Evolutionary conservation across 2,888 invertebrate species (phyloP).

Genomic region (Epinotia ramella): DNA sequence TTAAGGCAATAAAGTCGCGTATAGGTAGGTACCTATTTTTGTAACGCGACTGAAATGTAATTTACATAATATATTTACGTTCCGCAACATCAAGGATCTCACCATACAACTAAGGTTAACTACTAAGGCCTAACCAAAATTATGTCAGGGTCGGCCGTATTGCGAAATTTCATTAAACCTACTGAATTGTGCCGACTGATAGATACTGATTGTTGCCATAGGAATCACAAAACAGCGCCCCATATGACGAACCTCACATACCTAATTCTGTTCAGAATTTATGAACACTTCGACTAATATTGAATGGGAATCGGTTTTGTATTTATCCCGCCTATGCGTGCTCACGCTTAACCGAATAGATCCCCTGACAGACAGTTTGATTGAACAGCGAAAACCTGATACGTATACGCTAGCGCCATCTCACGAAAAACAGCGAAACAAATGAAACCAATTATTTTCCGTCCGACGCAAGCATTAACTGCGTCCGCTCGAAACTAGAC

Average conservation of each 20-base stretch:
- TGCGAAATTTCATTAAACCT: background rate
- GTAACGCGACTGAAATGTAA: no score
- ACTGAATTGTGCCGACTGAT: background rate
- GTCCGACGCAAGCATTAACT: background rate
- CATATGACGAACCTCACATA: no score
- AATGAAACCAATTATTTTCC: background rate
- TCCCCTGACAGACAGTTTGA: background rate
- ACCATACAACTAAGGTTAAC: no score
- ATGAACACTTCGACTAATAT: no score
- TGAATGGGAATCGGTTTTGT: no score
- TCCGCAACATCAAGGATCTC: no score
- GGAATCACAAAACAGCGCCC: no score
- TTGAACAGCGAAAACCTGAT: background rate
- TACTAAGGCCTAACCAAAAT: background rate
- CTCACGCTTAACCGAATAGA: background rate
- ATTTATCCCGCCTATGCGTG: background rate
- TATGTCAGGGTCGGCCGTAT: background rate
- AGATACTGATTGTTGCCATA: background rate
- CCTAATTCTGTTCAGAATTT: no score
- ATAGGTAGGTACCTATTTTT: no score
- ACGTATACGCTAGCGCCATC: slow-evolving; percentile 17
- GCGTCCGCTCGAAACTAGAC: background rate
- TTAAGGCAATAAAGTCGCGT: no score
- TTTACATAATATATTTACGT: no score
- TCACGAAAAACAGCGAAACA: slow-evolving; percentile 6